Conservation (phyloP, 1,140 invertebrate species). For the honey bee (Apis mellifera) region Amel_HAv3.1 CM009941.2:13246001-13246500, state of each 20-base stretch:
- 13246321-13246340: not conserved
- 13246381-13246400: conserved; percentile 59
- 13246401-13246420: conserved; percentile 55
- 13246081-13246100: no score
- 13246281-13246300: conserved; percentile 48
- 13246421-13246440: conserved; percentile 1
- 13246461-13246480: conserved; percentile 74
- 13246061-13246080: no score
- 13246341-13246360: not conserved
- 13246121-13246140: conserved; percentile 51
- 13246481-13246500: conserved; percentile 74
- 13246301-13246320: conserved; percentile 8
- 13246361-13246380: not conserved
- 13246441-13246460: conserved; percentile 74
- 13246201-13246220: conserved; percentile 65
- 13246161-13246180: conserved; percentile 65
- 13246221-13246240: conserved; percentile 65
- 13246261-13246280: conserved; percentile 50
- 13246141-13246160: conserved; percentile 57
- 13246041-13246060: no score
- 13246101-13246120: no score
- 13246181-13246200: conserved; percentile 64
- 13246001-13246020: no score
- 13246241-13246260: not conserved
- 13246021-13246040: no score